Base-by-base conservation (phyloP, 2,888 invertebrate species). In the Sphaeridia pumilis region DNA sequence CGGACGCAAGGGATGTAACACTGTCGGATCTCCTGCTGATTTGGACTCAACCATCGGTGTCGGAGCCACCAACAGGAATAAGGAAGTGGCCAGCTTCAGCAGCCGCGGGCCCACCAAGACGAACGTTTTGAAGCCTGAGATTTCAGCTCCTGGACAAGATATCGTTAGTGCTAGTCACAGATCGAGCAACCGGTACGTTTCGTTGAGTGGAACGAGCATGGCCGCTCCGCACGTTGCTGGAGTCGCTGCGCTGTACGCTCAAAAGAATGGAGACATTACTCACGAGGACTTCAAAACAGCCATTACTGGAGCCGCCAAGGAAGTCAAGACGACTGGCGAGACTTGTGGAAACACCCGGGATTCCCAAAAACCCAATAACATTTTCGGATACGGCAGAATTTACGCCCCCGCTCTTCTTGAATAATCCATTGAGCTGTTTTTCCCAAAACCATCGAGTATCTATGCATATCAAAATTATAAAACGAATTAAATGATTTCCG, bases 131-230 rank as follows among this genome's bases (percentile, higher is more conserved):
- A 53, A 53, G 28, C 53, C 53, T 25, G 46, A 49, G 1, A 22
- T 53, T 34, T 48, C 47, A 24, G 53, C 53, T 22, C 53, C 53
- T 20, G 53, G 53, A 3, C 21, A 27, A 3, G 28, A 48, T 20
- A 53, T 48, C 41, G 26, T 46, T 2, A 48, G 47, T n/a, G 35
- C 47, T 14, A 34, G 44, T 24, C 24, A 24, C 34, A 28, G 17
- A 5, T 22, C 26, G 14, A 12, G 24, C 22, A 34, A 27, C 7
- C 41, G 41, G 7, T 53, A 53, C 27, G 22, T 25, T 17, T n/a
- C 53, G 14, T 47, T 47, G 47, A 47, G 47, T 22, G 53, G 53
- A 41, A 53, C 53, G 14, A 46, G 46, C 53, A 53, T 52, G 52
- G 52, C 52, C 35, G 36, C 49, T 42, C 49, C 49, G 7, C 49